phyloP scores from a whole-genome alignment of 2,797 vertebrate species.

The Gadopsis bispinosus region DNA sequence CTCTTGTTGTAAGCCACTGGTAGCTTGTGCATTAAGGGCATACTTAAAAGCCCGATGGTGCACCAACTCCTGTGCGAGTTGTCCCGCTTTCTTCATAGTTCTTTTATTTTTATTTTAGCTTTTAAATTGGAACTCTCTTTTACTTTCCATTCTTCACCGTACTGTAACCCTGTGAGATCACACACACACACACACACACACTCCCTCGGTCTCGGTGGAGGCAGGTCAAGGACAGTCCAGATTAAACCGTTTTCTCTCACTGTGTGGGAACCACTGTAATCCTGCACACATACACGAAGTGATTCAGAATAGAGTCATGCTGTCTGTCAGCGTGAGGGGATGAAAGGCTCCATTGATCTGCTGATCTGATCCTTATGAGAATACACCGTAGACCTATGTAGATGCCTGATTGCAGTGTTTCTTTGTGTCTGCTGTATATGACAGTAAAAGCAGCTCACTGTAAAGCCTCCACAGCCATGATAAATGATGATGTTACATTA shows the following conservation, averaged over 20 bases:
- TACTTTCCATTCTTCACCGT: neutral
- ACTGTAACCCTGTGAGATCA: constrained; percentile 12
- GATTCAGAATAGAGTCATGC: constrained; percentile 43
- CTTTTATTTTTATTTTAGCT: neutral
- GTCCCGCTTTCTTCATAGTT: too few relatives aligned
- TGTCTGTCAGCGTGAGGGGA: constrained; percentile 27
- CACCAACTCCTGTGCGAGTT: neutral
- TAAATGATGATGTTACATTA: neutral
- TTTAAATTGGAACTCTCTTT: neutral
- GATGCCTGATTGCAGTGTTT: neutral
- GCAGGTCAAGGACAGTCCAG: constrained; percentile 74
- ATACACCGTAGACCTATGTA: neutral
- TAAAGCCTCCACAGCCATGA: neutral
- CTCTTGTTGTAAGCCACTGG: neutral
- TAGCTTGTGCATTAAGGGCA: neutral
- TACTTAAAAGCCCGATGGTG: neutral
- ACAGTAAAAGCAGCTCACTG: neutral
- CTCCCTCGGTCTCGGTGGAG: constrained; percentile 44
- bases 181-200: neutral
- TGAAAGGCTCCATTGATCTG: constrained; percentile 54
- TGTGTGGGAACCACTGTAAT: constrained; percentile 63
- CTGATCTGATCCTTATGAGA: constrained; percentile 22
- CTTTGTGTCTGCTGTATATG: constrained; percentile 19
- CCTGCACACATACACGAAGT: constrained; percentile 40
- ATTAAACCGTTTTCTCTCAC: constrained; percentile 66